A percentile compares a stretch with the other conserved stretches of the same genome.
These are phyloP conservation scores for Trachelipus rathkii DNA, from an alignment of 1,140 invertebrate species.

Conservation along the genomic window DNA sequence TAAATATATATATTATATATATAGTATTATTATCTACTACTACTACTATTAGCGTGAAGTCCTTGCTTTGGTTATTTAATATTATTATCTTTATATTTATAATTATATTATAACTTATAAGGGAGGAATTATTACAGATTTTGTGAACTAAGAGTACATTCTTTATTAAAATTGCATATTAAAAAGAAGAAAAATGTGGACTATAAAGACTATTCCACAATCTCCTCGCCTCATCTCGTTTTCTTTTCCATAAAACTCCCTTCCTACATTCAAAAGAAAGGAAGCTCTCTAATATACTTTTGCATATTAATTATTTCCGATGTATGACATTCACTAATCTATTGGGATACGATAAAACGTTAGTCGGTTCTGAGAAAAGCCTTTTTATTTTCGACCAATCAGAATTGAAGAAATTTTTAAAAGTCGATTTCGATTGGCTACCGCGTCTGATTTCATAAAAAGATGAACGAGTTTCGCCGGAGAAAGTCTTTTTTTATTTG, in stretches of 20 bases:
- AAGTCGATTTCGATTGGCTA: neutral
- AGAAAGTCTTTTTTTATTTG: slow-evolving; percentile 2
- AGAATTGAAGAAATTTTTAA: neutral
- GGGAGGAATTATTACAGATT: too few species aligned
- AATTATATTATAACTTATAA: too few species aligned
- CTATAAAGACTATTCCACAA: too few species aligned
- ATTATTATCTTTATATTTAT: too few species aligned
- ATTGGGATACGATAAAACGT: neutral
- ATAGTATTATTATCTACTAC: too few species aligned
- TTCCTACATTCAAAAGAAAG: slow-evolving; percentile 2
- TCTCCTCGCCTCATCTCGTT: too few species aligned
- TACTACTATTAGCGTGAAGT: too few species aligned
- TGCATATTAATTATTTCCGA: slow-evolving; percentile 5
- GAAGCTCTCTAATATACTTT: slow-evolving; percentile 5
- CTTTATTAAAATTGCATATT: too few species aligned
- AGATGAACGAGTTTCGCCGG: neutral
- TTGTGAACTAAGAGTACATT: too few species aligned
- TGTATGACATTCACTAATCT: slow-evolving; percentile 7
- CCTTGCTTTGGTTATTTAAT: too few species aligned
- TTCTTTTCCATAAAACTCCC: neutral
- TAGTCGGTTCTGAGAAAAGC: neutral
- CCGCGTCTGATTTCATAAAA: neutral
- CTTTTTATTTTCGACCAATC: neutral
- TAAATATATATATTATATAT: too few species aligned
- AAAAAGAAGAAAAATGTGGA: too few species aligned